These are phyloP conservation scores for Bombus soroeensis DNA, from an alignment of 1,140 invertebrate genomes.

Conservation along the genomic window DNA sequence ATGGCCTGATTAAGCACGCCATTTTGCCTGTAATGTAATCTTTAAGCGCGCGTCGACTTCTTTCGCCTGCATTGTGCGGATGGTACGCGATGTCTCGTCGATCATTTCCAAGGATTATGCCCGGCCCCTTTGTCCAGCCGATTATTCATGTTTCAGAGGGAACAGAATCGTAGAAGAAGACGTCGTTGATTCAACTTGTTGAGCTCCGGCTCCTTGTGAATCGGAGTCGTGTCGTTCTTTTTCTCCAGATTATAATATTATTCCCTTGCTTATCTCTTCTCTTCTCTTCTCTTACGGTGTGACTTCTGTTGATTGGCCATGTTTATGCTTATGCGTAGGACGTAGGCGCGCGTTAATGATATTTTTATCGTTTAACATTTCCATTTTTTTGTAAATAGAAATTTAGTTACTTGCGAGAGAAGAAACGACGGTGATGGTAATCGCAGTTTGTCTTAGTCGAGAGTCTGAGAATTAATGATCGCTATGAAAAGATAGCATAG, in stretches of 20 bases:
- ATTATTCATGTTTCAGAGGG: slow-evolving; percentile 40
- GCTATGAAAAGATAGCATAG: too few relatives aligned
- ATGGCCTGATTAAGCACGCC: slow-evolving; percentile 74
- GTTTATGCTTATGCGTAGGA: too few relatives aligned
- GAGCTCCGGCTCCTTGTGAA: neutral
- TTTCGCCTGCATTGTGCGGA: slow-evolving; percentile 58
- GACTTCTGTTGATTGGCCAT: too few relatives aligned
- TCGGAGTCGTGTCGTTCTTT: neutral
- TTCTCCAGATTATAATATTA: neutral
- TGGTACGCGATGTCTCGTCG: slow-evolving; percentile 46
- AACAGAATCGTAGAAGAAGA: slow-evolving; percentile 18
- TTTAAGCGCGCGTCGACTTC: slow-evolving; percentile 59
- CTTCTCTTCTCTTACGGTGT: too few relatives aligned
- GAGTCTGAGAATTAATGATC: too few relatives aligned
- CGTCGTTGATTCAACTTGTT: slow-evolving; percentile 25
- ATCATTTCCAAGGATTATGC: slow-evolving; percentile 49
- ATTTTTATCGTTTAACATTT: too few relatives aligned
- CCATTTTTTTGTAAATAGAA: too few relatives aligned
- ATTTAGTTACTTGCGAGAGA: too few relatives aligned
- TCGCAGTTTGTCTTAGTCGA: too few relatives aligned
- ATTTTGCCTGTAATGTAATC: slow-evolving; percentile 73
- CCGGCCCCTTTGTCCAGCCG: slow-evolving; percentile 3
- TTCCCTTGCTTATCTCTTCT: neutral
- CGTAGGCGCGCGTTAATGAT: too few relatives aligned
- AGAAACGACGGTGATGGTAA: too few relatives aligned